Evolutionary conservation across 2,888 invertebrate genomes (phyloP).

Genomic region (Drosophila seclusa): DNA sequence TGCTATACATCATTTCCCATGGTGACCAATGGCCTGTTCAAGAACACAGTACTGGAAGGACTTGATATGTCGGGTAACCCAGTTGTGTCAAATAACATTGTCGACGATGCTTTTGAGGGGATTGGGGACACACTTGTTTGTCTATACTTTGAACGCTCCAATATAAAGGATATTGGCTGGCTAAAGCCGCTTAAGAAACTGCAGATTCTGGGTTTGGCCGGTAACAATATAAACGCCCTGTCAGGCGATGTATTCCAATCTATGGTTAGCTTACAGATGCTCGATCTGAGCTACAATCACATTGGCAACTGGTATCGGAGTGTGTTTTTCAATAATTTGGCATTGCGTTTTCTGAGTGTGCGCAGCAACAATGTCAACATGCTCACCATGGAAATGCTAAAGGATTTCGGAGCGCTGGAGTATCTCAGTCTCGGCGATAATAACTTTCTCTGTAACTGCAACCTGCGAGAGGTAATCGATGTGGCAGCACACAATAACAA

Average conservation of each 20-base stretch:
- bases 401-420: constrained; percentile 86
- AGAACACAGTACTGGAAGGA: constrained; percentile 84
- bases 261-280: constrained; percentile 84
- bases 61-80: constrained; percentile 87
- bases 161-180: constrained; percentile 83
- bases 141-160: constrained; percentile 85
- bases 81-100: constrained; percentile 81
- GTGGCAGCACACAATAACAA: constrained; percentile 79
- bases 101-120: constrained; percentile 83
- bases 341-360: constrained; percentile 85
- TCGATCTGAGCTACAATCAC: constrained; percentile 87
- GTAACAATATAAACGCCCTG: constrained; percentile 86
- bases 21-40: constrained; percentile 84
- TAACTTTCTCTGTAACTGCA: constrained; percentile 87
- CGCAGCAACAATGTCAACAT: constrained; percentile 87
- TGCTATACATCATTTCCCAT: constrained; percentile 85
- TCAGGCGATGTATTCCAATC: constrained; percentile 74
- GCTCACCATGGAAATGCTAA: constrained; percentile 86
- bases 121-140: constrained; percentile 85
- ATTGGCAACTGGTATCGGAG: constrained; percentile 86
- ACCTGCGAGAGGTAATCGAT: constrained; percentile 86
- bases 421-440: constrained; percentile 86
- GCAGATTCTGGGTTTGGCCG: constrained; percentile 85
- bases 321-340: constrained; percentile 84
- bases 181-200: constrained; percentile 85